These are phyloP conservation scores for Microtus oregoni DNA, from an alignment of 2,113 vertebrate species.

Conservation along the genomic window DNA sequence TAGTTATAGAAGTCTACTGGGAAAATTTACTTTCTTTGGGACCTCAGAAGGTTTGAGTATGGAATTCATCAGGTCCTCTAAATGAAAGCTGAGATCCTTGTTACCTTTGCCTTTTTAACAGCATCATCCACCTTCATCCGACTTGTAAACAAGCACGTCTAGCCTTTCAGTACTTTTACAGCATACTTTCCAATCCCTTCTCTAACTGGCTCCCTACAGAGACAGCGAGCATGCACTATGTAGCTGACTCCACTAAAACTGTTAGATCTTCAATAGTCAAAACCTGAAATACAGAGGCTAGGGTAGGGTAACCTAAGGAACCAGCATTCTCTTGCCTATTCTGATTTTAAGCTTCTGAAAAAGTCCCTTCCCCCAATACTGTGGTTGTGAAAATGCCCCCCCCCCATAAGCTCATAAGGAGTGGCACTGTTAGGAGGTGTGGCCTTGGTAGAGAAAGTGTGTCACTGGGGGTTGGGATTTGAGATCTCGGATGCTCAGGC, in stretches of 20 bases:
- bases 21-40: background rate
- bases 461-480: background rate
- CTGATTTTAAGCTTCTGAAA: background rate
- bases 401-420: background rate
- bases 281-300: background rate
- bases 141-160: background rate
- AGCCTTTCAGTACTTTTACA: constrained; percentile 44
- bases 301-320: background rate
- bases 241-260: background rate
- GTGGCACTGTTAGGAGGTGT: background rate
- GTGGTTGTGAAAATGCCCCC: background rate
- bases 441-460: background rate
- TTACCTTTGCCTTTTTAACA: background rate
- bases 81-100: background rate
- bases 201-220: background rate
- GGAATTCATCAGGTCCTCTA: background rate
- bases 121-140: constrained; percentile 13
- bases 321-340: background rate
- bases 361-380: background rate
- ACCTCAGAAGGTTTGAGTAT: background rate
- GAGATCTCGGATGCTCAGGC: background rate
- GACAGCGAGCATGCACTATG: background rate
- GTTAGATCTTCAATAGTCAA: background rate
- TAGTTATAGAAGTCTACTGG: background rate
- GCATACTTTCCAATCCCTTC: background rate